phyloP scores from a whole-genome alignment of 2,113 vertebrate genomes.

The Nothobranchius furzeri region DNA sequence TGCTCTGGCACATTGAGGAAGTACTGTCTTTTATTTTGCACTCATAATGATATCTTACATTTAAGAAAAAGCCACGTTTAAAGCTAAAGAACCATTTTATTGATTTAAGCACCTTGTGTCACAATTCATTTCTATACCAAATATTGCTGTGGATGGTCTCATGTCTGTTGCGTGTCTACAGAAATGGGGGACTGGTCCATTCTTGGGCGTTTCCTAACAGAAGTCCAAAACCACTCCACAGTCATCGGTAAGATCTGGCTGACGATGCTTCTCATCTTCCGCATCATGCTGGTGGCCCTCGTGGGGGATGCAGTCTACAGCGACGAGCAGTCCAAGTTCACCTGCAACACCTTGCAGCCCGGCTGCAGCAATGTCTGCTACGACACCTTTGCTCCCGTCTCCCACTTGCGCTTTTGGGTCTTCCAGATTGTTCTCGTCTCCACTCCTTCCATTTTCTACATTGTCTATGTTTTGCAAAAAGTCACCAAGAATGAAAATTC shows the following conservation, averaged over 20 bases:
- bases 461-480: slow-evolving; percentile 76
- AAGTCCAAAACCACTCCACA: slow-evolving; percentile 78
- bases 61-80: too few species aligned
- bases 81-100: too few species aligned
- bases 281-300: slow-evolving; percentile 76
- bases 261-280: slow-evolving; percentile 77
- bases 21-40: too few species aligned
- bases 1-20: not conserved
- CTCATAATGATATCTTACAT: too few species aligned
- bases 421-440: slow-evolving; percentile 79
- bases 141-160: not conserved
- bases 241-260: slow-evolving; percentile 81
- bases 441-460: slow-evolving; percentile 76
- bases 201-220: slow-evolving; percentile 74
- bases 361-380: slow-evolving; percentile 78
- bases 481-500: slow-evolving; percentile 74
- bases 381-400: slow-evolving; percentile 73
- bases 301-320: slow-evolving; percentile 76
- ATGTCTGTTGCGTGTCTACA: slow-evolving; percentile 35
- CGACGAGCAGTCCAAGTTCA: slow-evolving; percentile 77
- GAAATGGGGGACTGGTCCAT: slow-evolving; percentile 79
- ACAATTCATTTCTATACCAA: too few species aligned
- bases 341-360: slow-evolving; percentile 76
- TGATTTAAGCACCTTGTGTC: too few species aligned
- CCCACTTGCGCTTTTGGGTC: slow-evolving; percentile 75